Base-by-base conservation (phyloP, 2,888 invertebrate species). In the Hyposoter dolosus region DNA sequence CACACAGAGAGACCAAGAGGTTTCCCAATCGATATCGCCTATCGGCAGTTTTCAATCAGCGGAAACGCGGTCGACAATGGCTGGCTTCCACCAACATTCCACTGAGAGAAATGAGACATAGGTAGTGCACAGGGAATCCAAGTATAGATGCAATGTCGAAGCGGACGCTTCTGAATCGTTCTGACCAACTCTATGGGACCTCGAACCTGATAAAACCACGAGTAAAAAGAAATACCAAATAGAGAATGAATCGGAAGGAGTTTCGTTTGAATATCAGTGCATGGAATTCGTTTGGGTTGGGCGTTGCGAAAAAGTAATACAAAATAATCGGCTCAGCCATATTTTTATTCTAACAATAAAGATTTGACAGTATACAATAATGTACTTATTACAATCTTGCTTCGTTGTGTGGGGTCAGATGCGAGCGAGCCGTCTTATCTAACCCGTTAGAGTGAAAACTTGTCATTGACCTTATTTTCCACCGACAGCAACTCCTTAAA, bases 31-130 rank as follows among this genome's bases (percentile, higher is more conserved):
- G 83, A 85, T 83, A 83, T 81, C 76, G 56, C 63, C 83, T 74
- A 83, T 83, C 80, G 83, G 80, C 83, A 83, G 76, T 83, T 86
- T 85, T 83, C 85, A 83, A 83, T 86, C 85, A 80, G 68, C 72
- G 77, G 68, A 66, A 80, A 83, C 83, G 75, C 76, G 71, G 66
- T 74, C 60, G 45, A 83, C 83, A 86, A 80, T 85, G 76, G 69
- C 82, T 60, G 60, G 72, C 47, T 83, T 74, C 43, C 10, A 80
- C 65, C 74, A 53, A 76, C 76, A 50, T 68, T 76, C 68, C 69
- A 40, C 83, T 40, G 12, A 47, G 76, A 69, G 56, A 40, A n/a
- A 71, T 53, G 45, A 65, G 47, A 53, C 43, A 56, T 23, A 45
- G 17, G 23, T 74, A 35, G 63, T 66, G 56, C 60, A 75, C 75